Evolutionary conservation across 1,140 invertebrate species (phyloP).

Genomic region (Lepidostoma basale): DNA sequence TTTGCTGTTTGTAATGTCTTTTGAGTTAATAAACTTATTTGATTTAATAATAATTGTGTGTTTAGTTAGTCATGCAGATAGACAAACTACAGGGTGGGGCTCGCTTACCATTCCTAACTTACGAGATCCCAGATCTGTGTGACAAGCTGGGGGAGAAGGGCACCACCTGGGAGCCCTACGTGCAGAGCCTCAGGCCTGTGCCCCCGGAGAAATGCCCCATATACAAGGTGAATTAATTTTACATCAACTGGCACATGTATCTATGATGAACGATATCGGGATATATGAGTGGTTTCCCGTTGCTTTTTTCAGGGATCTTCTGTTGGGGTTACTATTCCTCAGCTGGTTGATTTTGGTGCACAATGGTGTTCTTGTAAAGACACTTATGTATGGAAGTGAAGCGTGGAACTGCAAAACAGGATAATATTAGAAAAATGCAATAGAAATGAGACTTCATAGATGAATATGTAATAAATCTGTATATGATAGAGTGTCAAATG

Average conservation of each 20-base stretch:
- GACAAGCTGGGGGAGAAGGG: constrained; percentile 19
- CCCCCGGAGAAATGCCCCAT: not conserved
- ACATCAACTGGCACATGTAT: not conserved
- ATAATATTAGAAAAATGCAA: no score
- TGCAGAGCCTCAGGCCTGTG: not conserved
- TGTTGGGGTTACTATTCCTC: not conserved
- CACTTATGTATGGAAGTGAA: not conserved
- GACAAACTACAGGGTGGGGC: no score
- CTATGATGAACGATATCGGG: constrained; percentile 3
- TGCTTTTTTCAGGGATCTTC: not conserved
- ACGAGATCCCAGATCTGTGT: constrained; percentile 30
- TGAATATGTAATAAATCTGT: no score
- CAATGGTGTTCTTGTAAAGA: not conserved
- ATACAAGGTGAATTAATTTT: constrained; percentile 26
- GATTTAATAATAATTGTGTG: no score
- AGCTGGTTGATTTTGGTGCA: not conserved
- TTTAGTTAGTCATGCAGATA: no score
- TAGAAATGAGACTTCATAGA: no score
- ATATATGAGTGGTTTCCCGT: no score
- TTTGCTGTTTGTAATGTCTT: no score
- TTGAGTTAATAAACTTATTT: no score
- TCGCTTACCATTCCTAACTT: constrained; percentile 20
- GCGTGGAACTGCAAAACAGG: no score
- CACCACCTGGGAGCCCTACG: constrained; percentile 9
- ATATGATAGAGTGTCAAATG: no score